These are phyloP conservation scores for Drosophila dives DNA, from an alignment of 2,888 invertebrate genomes.

Conservation along the genomic window DNA sequence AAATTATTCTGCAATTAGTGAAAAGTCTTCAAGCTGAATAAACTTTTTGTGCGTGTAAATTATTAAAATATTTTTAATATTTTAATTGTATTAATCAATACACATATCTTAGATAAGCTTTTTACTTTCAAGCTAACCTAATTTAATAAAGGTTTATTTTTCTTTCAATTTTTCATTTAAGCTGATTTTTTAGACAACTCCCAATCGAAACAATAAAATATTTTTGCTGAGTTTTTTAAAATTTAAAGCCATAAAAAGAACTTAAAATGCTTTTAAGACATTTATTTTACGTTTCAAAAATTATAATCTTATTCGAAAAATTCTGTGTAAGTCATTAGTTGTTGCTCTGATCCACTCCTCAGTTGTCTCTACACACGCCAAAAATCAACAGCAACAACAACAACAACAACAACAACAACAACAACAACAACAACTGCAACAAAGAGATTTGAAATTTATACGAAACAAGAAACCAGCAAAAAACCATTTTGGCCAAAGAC, in stretches of 20 bases:
- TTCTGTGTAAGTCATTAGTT: background rate
- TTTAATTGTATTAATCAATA: background rate
- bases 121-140: background rate
- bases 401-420: conserved; percentile 11
- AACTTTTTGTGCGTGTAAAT: background rate
- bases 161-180: background rate
- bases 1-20: background rate
- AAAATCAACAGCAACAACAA: conserved; percentile 24
- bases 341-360: background rate
- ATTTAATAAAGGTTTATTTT: background rate
- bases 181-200: background rate
- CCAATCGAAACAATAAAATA: background rate
- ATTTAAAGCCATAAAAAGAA: background rate
- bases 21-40: background rate
- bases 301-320: background rate
- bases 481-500: conserved; percentile 64
- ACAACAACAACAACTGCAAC: conserved; percentile 7
- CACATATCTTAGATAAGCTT: background rate
- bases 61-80: background rate
- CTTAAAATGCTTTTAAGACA: background rate
- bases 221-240: background rate
- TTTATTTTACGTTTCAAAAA: background rate
- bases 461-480: conserved; percentile 27
- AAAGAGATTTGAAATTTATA: conserved; percentile 34
- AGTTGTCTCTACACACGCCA: conserved; percentile 32